Conservation (phyloP, 2,888 invertebrate species). For the Isoperla grammatica region DNA sequence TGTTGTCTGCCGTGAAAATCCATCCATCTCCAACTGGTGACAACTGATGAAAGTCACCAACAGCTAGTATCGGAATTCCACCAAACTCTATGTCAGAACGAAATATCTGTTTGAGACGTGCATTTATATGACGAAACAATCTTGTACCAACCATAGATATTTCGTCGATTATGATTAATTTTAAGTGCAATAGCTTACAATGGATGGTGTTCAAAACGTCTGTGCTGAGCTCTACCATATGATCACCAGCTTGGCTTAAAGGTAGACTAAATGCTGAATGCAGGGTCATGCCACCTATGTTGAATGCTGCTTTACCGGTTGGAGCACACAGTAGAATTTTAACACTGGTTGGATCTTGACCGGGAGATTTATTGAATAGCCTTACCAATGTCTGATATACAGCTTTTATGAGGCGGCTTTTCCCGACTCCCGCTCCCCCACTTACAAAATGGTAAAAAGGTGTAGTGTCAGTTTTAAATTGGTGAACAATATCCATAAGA, state of each 20-base stretch:
- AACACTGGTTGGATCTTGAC: constrained; percentile 8
- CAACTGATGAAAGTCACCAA: constrained; percentile 32
- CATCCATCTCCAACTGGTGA: constrained; percentile 29
- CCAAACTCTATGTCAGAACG: constrained; percentile 19
- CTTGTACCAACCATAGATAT: constrained; percentile 28
- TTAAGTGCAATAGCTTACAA: constrained; percentile 24
- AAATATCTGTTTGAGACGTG: constrained; percentile 24
- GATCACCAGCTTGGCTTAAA: constrained; percentile 18
- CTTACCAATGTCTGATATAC: constrained; percentile 29
- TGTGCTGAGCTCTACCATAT: constrained; percentile 22
- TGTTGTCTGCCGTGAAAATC: constrained; percentile 13
- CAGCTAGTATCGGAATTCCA: constrained; percentile 23
- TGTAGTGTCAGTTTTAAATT: constrained; percentile 22
- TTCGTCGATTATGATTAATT: constrained; percentile 31
- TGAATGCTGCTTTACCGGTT: constrained; percentile 31
- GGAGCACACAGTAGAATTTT: constrained; percentile 27
- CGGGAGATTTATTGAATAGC: constrained; percentile 18
- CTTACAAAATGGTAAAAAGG: constrained; percentile 33
- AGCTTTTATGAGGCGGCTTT: constrained; percentile 35
- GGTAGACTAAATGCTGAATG: constrained; percentile 34
- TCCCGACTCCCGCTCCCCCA: constrained; percentile 37
- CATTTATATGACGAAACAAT: constrained; percentile 17
- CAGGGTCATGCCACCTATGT: constrained; percentile 32
- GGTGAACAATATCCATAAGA: constrained; percentile 27
- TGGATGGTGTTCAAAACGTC: constrained; percentile 22